phyloP scores from a whole-genome alignment of 2,113 vertebrate species.

The Phylloscopus trochilus region DNA sequence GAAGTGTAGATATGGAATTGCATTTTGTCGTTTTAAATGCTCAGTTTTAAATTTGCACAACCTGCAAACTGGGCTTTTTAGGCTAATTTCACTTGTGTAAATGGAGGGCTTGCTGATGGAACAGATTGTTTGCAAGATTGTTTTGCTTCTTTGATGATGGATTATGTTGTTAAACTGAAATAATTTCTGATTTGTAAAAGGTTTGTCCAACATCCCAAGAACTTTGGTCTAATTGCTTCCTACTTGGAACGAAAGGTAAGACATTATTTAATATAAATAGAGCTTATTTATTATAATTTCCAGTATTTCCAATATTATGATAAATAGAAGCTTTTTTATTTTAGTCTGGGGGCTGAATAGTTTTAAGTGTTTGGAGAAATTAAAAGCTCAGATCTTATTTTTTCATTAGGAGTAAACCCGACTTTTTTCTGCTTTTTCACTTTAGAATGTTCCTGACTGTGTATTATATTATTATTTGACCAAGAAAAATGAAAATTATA shows the following conservation, averaged over 20 bases:
- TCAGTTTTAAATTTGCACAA: background rate
- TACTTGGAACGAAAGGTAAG: constrained; percentile 98
- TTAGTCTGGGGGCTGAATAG: background rate
- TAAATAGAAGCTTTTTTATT: background rate
- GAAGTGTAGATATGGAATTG: background rate
- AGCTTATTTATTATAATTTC: background rate
- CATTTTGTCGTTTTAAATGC: background rate
- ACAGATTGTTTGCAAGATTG: background rate
- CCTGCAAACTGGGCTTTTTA: background rate
- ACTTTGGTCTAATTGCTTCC: constrained; percentile 95
- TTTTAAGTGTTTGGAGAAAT: background rate
- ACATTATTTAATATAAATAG: background rate
- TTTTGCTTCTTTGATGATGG: background rate
- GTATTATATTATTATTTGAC: constrained; percentile 98
- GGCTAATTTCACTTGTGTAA: background rate
- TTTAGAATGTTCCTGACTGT: constrained; percentile 93
- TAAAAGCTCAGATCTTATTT: background rate
- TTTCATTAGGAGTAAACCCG: background rate
- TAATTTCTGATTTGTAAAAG: constrained; percentile 70
- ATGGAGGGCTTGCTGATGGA: background rate
- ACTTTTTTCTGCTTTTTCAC: background rate
- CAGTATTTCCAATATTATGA: background rate
- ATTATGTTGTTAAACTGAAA: constrained; percentile 18
- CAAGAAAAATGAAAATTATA: constrained; percentile 99
- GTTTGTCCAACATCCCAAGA: constrained; percentile 98